These are phyloP conservation scores for Parthenolecanium corni DNA, from an alignment of 2,888 invertebrate species.

Conservation along the genomic window DNA sequence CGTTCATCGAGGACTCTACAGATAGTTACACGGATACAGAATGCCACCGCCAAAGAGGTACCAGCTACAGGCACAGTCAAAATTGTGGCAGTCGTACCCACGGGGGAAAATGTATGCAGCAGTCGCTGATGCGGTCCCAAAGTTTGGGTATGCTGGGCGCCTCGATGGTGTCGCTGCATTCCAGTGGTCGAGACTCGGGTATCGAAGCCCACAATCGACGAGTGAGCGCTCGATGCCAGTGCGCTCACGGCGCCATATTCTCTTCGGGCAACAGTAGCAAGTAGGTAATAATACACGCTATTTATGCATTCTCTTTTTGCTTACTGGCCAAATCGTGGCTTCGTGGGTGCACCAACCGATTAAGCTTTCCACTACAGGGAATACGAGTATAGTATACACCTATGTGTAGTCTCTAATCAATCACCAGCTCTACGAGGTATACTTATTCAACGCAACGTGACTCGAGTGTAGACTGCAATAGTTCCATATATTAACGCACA, in stretches of 20 bases:
- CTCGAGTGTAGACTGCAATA: no score
- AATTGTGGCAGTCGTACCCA: conserved; percentile 9
- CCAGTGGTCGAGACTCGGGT: conserved; percentile 71
- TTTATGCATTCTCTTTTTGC: no score
- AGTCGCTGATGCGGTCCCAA: conserved; percentile 35
- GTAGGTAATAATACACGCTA: conserved; percentile 26
- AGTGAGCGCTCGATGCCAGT: conserved; percentile 45
- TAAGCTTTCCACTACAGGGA: no score
- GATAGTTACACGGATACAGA: conserved; percentile 38
- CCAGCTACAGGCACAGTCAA: conserved; percentile 29
- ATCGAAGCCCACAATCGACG: conserved; percentile 42
- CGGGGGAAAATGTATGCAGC: conserved; percentile 10
- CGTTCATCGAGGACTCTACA: conserved; percentile 35
- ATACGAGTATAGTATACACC: no score
- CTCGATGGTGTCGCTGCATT: conserved; percentile 64
- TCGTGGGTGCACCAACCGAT: no score
- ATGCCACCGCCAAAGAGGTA: conserved; percentile 37
- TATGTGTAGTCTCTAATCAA: no score
- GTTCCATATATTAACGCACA: no score
- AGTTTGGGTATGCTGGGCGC: conserved; percentile 46
- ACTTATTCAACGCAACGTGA: no score
- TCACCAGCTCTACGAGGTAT: no score
- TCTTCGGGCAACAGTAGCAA: conserved; percentile 29
- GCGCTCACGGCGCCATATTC: conserved; percentile 42
- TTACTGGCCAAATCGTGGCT: no score